Evolutionary conservation across 2,113 vertebrate genomes (phyloP).

Genomic region (Tringa solitaria): DNA sequence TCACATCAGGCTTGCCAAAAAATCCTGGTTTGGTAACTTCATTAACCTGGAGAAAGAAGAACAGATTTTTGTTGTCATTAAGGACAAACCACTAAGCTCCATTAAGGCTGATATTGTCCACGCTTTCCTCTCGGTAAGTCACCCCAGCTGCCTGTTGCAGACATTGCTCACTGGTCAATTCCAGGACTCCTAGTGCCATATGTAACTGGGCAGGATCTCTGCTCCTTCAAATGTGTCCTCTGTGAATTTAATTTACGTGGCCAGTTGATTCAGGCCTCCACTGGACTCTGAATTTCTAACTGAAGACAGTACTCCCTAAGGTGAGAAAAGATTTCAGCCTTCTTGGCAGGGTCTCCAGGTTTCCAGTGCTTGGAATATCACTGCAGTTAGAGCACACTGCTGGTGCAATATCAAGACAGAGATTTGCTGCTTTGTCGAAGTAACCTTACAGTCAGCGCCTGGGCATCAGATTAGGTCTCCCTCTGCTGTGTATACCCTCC

Average conservation of each 20-base stretch:
- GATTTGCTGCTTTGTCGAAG: not conserved
- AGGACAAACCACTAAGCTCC: constrained; percentile 96
- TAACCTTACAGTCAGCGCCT: not conserved
- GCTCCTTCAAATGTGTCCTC: not conserved
- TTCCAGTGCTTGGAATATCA: not conserved
- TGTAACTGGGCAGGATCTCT: not conserved
- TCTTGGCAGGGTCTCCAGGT: not conserved
- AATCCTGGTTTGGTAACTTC: constrained; percentile 99
- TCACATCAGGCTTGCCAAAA: constrained; percentile 93
- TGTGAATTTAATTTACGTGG: not conserved
- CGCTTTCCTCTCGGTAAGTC: constrained; percentile 95
- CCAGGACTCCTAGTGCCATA: not conserved
- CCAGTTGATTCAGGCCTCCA: not conserved
- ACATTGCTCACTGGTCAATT: not conserved
- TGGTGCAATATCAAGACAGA: not conserved
- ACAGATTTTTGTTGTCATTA: constrained; percentile 98
- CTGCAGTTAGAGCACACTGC: not conserved
- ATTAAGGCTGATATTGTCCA: constrained; percentile 99
- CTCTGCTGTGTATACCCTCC: not conserved
- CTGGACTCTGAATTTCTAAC: not conserved
- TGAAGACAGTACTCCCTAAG: not conserved
- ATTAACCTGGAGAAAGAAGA: constrained; percentile 99
- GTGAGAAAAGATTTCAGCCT: not conserved
- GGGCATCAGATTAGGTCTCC: not conserved
- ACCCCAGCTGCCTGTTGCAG: not conserved